A percentile compares a stretch with the other conserved stretches of the same genome.
Evolutionary conservation across 2,888 invertebrate genomes (phyloP).

Genomic region (Chrysotoxum bicinctum): DNA sequence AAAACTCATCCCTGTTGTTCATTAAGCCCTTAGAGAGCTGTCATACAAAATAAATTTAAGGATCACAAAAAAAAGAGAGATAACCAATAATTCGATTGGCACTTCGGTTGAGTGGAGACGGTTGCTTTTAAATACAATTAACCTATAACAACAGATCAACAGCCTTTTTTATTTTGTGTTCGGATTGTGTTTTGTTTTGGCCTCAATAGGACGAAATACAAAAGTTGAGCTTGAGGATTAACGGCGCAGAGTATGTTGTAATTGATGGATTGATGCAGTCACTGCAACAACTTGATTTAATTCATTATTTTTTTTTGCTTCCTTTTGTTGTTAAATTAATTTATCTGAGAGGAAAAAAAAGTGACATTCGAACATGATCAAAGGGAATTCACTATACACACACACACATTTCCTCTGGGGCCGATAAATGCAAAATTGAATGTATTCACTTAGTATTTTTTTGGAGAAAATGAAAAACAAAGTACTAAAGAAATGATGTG

Average conservation of each 20-base stretch:
- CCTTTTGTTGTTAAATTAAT: constrained; percentile 22
- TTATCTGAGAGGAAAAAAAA: constrained; percentile 12
- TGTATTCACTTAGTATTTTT: constrained; percentile 2
- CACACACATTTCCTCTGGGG: neutral
- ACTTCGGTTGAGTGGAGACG: constrained; percentile 28
- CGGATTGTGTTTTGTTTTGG: neutral
- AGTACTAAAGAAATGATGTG: neutral
- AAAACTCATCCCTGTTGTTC: no score
- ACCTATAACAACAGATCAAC: constrained; percentile 8
- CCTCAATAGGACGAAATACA: neutral
- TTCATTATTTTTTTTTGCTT: neutral
- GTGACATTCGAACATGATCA: constrained; percentile 24
- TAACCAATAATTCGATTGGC: constrained; percentile 3
- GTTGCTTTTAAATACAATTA: constrained; percentile 48
- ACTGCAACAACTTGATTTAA: constrained; percentile 35
- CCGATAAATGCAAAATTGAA: constrained; percentile 11
- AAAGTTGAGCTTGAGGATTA: constrained; percentile 34
- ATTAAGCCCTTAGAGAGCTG: no score
- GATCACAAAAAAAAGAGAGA: no score
- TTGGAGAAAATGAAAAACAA: neutral
- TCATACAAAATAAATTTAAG: no score
- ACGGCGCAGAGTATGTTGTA: neutral
- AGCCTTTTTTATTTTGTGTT: neutral
- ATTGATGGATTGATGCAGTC: constrained; percentile 41
- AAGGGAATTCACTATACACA: constrained; percentile 23